Percentiles rank a stretch among this genome's conserved stretches.
These are phyloP conservation scores for Epistrophella euchroma DNA, from an alignment of 2,888 invertebrate genomes.

Conservation along the genomic window DNA sequence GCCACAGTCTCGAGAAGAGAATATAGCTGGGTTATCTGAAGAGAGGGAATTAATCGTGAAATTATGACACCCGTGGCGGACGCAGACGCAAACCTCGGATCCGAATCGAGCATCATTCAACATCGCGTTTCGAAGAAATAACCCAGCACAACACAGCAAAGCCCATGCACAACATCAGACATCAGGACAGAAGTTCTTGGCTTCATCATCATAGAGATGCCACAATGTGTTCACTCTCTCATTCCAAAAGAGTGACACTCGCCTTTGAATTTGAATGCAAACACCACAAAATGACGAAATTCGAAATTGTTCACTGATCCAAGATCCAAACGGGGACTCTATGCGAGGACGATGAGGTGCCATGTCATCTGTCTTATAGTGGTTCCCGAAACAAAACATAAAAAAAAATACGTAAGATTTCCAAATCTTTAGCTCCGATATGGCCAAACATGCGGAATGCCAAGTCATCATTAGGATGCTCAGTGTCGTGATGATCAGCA, in stretches of 20 bases:
- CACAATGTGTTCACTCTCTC: slow-evolving; percentile 11
- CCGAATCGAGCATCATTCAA: slow-evolving; percentile 67
- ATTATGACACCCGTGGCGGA: slow-evolving; percentile 76
- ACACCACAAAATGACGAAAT: slow-evolving; percentile 69
- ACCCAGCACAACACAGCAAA: neutral
- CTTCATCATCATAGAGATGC: slow-evolving; percentile 29
- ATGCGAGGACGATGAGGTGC: slow-evolving; percentile 69
- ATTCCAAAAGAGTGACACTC: slow-evolving; percentile 61
- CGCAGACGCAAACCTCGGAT: slow-evolving; percentile 42
- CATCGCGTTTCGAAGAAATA: slow-evolving; percentile 62
- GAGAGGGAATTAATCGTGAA: slow-evolving; percentile 75
- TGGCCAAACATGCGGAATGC: slow-evolving; percentile 63
- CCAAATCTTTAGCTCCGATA: slow-evolving; percentile 62
- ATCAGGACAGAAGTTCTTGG: slow-evolving; percentile 51
- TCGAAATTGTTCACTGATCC: slow-evolving; percentile 30
- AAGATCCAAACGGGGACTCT: slow-evolving; percentile 21
- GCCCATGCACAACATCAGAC: too few species aligned
- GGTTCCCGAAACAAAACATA: slow-evolving; percentile 23
- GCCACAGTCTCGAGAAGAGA: slow-evolving; percentile 28
- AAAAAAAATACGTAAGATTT: slow-evolving; percentile 38
- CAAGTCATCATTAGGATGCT: slow-evolving; percentile 75
- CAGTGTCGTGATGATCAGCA: slow-evolving; percentile 73
- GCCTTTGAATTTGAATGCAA: slow-evolving; percentile 46
- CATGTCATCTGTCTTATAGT: slow-evolving; percentile 72
- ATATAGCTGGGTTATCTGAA: slow-evolving; percentile 25